Conservation (phyloP, 1,140 invertebrate genomes). For the Lanistes nyassanus region DNA sequence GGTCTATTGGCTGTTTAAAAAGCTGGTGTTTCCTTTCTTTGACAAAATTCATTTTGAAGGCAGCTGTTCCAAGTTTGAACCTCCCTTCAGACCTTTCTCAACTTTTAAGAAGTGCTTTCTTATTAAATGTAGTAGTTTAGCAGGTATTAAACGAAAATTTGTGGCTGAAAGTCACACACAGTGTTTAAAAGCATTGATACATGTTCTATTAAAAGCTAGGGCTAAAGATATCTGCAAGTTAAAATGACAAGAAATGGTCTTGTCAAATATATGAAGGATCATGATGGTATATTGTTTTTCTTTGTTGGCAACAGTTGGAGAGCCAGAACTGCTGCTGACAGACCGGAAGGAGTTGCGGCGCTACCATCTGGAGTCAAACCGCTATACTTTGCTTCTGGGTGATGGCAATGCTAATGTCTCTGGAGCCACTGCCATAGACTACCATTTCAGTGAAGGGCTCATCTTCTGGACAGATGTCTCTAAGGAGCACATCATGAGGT, state of each 20-base stretch:
- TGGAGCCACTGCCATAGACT: constrained; percentile 69
- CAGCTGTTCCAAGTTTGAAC: no score
- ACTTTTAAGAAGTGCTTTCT: no score
- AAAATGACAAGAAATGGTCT: background rate
- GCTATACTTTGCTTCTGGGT: constrained; percentile 41
- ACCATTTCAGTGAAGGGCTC: constrained; percentile 85
- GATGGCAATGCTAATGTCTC: constrained; percentile 45
- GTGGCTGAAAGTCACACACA: no score
- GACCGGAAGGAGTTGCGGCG: constrained; percentile 60
- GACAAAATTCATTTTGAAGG: no score
- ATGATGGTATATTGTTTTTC: constrained; percentile 73
- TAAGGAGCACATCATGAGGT: constrained; percentile 86
- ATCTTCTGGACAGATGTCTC: constrained; percentile 95
- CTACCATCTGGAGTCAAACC: constrained; percentile 32
- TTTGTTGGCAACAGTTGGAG: constrained; percentile 70
- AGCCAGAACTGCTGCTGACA: constrained; percentile 56
- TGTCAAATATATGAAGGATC: background rate
- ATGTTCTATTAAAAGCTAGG: no score
- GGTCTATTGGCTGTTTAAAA: no score
- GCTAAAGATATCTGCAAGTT: background rate
- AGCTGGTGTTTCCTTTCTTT: no score
- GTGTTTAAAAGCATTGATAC: no score
- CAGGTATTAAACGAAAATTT: no score
- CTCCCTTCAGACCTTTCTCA: no score
- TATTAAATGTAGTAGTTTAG: no score